Percentiles rank a stretch among this genome's conserved stretches.
Conservation (phyloP, 2,888 invertebrate species). For the Psylliodes chrysocephalus region DNA sequence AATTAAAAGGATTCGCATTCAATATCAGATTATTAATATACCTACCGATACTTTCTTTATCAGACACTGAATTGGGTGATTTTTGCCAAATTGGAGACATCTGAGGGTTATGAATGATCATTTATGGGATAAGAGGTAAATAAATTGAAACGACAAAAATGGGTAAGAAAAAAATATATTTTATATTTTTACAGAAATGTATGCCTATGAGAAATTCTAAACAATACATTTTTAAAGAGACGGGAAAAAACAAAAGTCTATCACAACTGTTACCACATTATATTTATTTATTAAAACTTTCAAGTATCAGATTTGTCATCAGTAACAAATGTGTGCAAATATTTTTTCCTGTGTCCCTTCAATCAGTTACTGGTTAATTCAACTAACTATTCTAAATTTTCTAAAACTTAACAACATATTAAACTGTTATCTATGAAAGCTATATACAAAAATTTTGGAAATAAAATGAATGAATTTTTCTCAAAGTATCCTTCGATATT, state of each 20-base stretch:
- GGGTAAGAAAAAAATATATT: constrained; percentile 55
- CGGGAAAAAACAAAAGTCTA: constrained; percentile 21
- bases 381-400: constrained; percentile 39
- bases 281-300: not conserved
- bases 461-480: not conserved
- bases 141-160: not conserved
- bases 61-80: too few species aligned
- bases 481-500: too few species aligned
- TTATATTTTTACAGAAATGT: constrained; percentile 54
- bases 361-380: constrained; percentile 35
- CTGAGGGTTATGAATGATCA: too few species aligned
- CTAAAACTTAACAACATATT: constrained; percentile 38
- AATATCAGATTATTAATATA: too few species aligned
- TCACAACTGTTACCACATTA: constrained; percentile 10
- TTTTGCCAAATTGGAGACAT: too few species aligned
- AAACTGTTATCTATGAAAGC: constrained; percentile 26
- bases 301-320: not conserved
- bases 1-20: too few species aligned
- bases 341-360: constrained; percentile 17
- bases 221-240: constrained; percentile 42
- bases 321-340: constrained; percentile 9
- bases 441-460: constrained; percentile 28
- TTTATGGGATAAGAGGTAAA: too few species aligned
- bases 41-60: too few species aligned
- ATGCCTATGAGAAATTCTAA: constrained; percentile 50